phyloP scores from a whole-genome alignment of 2,888 invertebrate genomes.

The Agonum fuliginosum region DNA sequence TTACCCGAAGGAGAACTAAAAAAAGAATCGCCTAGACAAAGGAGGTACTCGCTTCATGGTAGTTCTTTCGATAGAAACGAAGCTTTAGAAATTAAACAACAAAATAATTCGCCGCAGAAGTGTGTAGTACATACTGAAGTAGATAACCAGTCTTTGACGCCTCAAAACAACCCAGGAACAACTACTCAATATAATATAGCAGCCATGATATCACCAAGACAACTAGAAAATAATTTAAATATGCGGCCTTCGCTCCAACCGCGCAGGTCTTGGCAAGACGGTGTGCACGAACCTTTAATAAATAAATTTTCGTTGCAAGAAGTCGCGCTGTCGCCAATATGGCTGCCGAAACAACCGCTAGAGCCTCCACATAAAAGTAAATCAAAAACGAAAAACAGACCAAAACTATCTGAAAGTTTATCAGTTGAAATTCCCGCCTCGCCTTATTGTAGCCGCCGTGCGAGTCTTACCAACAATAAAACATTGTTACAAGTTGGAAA shows the following conservation, averaged over 20 bases:
- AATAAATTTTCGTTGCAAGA: neutral
- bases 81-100: neutral
- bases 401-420: neutral
- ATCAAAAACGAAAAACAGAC: neutral
- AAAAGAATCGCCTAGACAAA: neutral
- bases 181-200: conserved; percentile 1
- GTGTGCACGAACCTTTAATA: neutral
- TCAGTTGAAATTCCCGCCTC: conserved; percentile 4
- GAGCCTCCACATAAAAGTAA: neutral
- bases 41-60: neutral
- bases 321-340: conserved; percentile 5
- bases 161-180: neutral
- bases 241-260: neutral
- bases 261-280: conserved; percentile 19
- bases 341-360: conserved; percentile 20
- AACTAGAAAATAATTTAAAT: neutral
- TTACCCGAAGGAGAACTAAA: neutral
- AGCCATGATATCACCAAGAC: neutral
- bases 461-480: neutral
- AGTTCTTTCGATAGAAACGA: neutral
- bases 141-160: too few relatives aligned
- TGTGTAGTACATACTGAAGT: too few relatives aligned
- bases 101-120: neutral
- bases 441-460: neutral
- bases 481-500: neutral